Evolutionary conservation across 2,797 vertebrate genomes (phyloP), one percentile per base, ranked within the genome.

Genomic region (Gadopsis bispinosus): DNA sequence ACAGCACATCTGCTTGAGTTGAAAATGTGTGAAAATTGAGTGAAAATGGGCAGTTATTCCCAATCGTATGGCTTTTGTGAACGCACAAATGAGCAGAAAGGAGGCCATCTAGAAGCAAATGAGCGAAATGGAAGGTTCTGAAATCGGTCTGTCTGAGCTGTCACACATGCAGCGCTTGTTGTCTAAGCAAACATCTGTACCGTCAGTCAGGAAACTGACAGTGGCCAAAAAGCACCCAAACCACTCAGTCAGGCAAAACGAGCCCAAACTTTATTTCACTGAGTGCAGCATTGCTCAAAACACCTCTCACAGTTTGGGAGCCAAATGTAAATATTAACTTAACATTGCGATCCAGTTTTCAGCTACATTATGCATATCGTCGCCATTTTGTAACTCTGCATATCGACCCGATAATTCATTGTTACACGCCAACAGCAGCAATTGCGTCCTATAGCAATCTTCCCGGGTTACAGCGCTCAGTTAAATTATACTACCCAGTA

Each of bases 111-210:
- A n/a, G 39, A 43, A 11, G 33, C 61, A 69, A 50, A 54, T 35
- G 26, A 53, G 41, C 65, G 17, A 45, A 65, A 69, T 45, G 14
- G n/a, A 65, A 45, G 41, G 29, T 50, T 79, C 53, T 64, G 26
- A 66, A 73, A 77, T 17, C 4, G 54, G 16, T 60, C 33, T 45
- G 69, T 62, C 61, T 55, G 69, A 79, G 60, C 67, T 79, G 67
- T 72, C 69, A 76, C 16, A 66, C 17, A 45, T 58, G 61, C 45
- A 77, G 60, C 16, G 39, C 45, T 66, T 77, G 70, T 79, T 74
- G 65, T 58, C 73, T 72, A 47, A 69, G 69, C 63, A 58, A 74
- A 81, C 75, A 82, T 79, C 75, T 86, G 81, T 22, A 77, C 56
- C 19, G 41, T 69, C 69, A 80, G 65, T 81, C 65, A 58, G n/a